These are phyloP conservation scores for Cosmia pyralina DNA, from an alignment of 2,888 invertebrate genomes.

Conservation along the genomic window DNA sequence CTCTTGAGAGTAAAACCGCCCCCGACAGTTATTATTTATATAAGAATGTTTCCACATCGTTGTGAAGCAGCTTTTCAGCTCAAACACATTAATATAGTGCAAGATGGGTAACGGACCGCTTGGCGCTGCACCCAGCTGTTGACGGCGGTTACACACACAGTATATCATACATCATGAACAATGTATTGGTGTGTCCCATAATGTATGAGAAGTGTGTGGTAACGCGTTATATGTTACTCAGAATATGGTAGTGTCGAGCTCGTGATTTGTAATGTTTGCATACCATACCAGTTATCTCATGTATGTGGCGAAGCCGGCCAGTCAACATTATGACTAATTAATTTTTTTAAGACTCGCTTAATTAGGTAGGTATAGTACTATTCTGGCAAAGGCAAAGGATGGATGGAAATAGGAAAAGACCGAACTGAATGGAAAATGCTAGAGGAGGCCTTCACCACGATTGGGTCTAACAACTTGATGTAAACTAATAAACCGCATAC, in stretches of 20 bases:
- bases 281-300: not conserved
- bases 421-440: not conserved
- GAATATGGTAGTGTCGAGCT: constrained; percentile 3
- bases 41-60: constrained; percentile 2
- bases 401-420: not conserved
- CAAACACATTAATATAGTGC: constrained; percentile 43
- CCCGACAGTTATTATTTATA: not conserved
- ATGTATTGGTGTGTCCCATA: constrained; percentile 35
- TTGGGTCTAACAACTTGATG: not conserved
- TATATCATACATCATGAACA: constrained; percentile 9
- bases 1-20: not conserved
- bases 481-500: not conserved
- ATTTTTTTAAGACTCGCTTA: not conserved
- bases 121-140: constrained; percentile 32
- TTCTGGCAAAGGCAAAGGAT: not conserved
- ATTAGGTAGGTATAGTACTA: not conserved
- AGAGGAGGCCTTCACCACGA: not conserved
- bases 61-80: constrained; percentile 15
- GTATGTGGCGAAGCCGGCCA: not conserved
- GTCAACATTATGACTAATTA: too few relatives aligned
- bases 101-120: constrained; percentile 11
- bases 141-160: constrained; percentile 3
- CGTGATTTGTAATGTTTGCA: constrained; percentile 13
- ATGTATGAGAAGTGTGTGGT: constrained; percentile 52
- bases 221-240: constrained; percentile 35